A percentile compares a stretch with the other conserved stretches of the same genome.
Conservation (phyloP, 2,888 invertebrate genomes). For the Dicranocentrus wangi region DNA sequence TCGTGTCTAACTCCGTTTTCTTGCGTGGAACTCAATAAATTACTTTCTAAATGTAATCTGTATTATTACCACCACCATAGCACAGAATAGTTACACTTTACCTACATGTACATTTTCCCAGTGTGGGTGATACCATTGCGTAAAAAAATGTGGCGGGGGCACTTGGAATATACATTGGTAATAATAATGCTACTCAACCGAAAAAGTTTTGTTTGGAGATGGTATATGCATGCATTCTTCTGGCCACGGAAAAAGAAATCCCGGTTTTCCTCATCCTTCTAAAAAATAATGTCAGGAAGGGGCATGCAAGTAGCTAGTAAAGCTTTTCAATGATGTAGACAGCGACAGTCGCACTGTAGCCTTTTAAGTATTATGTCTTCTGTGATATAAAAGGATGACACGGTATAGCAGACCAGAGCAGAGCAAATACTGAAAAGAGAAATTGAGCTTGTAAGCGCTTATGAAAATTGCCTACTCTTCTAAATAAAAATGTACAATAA, state of each 20-base stretch:
- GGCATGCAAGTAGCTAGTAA: conserved; percentile 24
- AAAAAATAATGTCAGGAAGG: conserved; percentile 44
- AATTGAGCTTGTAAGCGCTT: conserved; percentile 52
- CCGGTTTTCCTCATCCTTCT: conserved; percentile 12
- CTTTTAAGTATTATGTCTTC: conserved; percentile 32
- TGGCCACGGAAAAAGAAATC: conserved; percentile 26
- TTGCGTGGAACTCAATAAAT: conserved; percentile 72
- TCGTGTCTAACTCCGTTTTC: conserved; percentile 52
- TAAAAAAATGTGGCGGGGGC: conserved; percentile 26
- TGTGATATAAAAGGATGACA: conserved; percentile 18
- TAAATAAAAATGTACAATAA: background rate
- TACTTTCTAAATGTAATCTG: conserved; percentile 73
- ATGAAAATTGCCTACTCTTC: conserved; percentile 48
- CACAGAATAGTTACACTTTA: background rate
- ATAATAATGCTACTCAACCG: conserved; percentile 37
- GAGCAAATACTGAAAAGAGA: conserved; percentile 19
- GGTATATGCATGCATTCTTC: conserved; percentile 27
- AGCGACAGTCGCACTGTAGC: conserved; percentile 22
- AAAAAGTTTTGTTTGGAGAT: background rate
- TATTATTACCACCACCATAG: conserved; percentile 69
- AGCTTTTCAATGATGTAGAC: conserved; percentile 59
- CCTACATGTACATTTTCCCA: background rate
- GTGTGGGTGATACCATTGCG: conserved; percentile 43
- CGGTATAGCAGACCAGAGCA: background rate
- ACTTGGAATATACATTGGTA: conserved; percentile 1